phyloP scores from a whole-genome alignment of 2,888 invertebrate genomes.

The Oligia strigilis region DNA sequence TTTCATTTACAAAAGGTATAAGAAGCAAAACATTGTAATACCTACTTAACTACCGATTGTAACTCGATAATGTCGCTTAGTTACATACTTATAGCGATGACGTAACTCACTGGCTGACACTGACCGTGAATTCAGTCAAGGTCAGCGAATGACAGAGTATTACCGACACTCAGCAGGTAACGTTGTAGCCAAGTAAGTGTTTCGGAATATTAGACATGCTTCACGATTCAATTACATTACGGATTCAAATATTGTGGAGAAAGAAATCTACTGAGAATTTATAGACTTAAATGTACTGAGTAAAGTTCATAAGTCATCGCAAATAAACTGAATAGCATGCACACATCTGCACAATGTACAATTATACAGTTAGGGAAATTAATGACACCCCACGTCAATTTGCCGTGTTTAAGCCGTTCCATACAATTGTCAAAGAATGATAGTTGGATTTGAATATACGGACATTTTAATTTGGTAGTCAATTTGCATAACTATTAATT shows the following conservation, averaged over 20 bases:
- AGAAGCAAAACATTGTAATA: background rate
- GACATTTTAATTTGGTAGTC: background rate
- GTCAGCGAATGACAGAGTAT: slow-evolving; percentile 25
- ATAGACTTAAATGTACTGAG: background rate
- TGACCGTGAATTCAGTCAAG: slow-evolving; percentile 45
- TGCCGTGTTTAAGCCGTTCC: background rate
- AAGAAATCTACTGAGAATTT: background rate
- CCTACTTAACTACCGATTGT: background rate
- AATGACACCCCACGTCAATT: background rate
- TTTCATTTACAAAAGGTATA: background rate
- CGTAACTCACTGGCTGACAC: slow-evolving; percentile 30
- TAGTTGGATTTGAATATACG: background rate
- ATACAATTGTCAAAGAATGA: background rate
- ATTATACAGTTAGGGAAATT: background rate
- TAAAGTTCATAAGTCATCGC: background rate
- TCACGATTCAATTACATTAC: slow-evolving; percentile 8
- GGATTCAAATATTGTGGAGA: slow-evolving; percentile 4
- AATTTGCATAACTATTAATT: background rate
- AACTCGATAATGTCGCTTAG: background rate
- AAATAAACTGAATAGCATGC: background rate
- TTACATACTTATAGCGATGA: slow-evolving; percentile 26
- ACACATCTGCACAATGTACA: background rate
- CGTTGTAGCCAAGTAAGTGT: background rate
- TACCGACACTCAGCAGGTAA: background rate
- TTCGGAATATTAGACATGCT: slow-evolving; percentile 13